Conservation (phyloP, 2,113 vertebrate species). For the Craseonycteris thonglongyai region DNA sequence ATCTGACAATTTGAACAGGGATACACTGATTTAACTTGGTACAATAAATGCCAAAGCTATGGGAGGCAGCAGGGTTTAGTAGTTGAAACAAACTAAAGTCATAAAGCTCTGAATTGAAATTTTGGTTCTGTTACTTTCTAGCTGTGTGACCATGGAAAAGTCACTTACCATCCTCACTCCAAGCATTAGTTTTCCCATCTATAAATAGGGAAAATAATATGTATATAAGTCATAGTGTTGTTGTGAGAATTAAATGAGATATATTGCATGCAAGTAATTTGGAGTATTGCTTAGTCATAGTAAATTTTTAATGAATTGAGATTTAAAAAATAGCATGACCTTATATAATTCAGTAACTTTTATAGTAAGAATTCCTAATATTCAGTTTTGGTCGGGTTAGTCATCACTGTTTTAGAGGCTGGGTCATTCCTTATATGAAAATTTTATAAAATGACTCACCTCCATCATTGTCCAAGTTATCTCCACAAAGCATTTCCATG, state of each 20-base stretch:
- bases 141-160: not conserved
- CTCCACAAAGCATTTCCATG: conserved; percentile 98
- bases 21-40: not conserved
- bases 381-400: not conserved
- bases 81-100: not conserved
- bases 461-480: conserved; percentile 96
- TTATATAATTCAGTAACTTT: not conserved
- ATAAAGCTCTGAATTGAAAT: not conserved
- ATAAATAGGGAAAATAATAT: not conserved
- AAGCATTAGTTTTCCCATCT: not conserved
- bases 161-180: not conserved
- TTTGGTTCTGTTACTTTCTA: not conserved
- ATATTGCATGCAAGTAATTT: not conserved
- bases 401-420: not conserved
- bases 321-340: not conserved
- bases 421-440: not conserved
- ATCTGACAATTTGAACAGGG: not conserved
- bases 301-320: not conserved
- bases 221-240: not conserved
- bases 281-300: not conserved
- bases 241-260: conserved; percentile 19
- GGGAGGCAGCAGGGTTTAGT: not conserved
- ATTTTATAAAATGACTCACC: conserved; percentile 79
- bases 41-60: not conserved
- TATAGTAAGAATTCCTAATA: not conserved